Conservation (phyloP, 2,113 vertebrate genomes). For the Cottus gobio region DNA sequence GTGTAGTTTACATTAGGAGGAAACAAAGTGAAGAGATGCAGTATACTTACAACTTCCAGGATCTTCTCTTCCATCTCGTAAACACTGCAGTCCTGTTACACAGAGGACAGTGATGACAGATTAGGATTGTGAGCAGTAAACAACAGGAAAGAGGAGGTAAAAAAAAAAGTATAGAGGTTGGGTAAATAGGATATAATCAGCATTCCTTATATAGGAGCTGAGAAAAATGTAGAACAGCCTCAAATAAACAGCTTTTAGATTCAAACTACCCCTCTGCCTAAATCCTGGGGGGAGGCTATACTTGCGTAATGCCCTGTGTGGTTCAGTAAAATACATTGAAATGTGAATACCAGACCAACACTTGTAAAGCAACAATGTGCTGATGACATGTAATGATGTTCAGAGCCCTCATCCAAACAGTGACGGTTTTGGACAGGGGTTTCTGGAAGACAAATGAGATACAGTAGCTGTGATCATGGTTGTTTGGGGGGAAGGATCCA, state of each 20-base stretch:
- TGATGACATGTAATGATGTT: constrained; percentile 22
- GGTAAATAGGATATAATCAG: constrained; percentile 69
- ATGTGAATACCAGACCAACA: constrained; percentile 37
- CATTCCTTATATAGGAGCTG: constrained; percentile 62
- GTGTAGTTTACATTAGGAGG: constrained; percentile 18
- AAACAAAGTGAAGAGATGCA: not conserved
- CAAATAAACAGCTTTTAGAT: constrained; percentile 73
- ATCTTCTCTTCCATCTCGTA: constrained; percentile 98
- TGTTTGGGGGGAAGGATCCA: not conserved
- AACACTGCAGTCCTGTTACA: constrained; percentile 91
- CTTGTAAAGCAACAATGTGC: constrained; percentile 19
- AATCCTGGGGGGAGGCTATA: constrained; percentile 63
- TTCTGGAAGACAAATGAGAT: constrained; percentile 5
- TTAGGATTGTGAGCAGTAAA: constrained; percentile 45
- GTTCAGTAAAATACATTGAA: constrained; percentile 47
- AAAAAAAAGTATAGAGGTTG: constrained; percentile 55
- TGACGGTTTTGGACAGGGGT: constrained; percentile 8
- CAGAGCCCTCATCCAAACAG: constrained; percentile 7
- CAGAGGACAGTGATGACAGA: constrained; percentile 64
- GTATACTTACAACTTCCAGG: constrained; percentile 91
- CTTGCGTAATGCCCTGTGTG: constrained; percentile 57
- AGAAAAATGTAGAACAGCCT: constrained; percentile 60
- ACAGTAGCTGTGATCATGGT: constrained; percentile 25
- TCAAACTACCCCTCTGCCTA: constrained; percentile 63
- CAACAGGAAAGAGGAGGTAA: constrained; percentile 19